A percentile compares a stretch with the other conserved stretches of the same genome.
Evolutionary conservation across 2,888 invertebrate species (phyloP).

Genomic region (Tinea trinotella): DNA sequence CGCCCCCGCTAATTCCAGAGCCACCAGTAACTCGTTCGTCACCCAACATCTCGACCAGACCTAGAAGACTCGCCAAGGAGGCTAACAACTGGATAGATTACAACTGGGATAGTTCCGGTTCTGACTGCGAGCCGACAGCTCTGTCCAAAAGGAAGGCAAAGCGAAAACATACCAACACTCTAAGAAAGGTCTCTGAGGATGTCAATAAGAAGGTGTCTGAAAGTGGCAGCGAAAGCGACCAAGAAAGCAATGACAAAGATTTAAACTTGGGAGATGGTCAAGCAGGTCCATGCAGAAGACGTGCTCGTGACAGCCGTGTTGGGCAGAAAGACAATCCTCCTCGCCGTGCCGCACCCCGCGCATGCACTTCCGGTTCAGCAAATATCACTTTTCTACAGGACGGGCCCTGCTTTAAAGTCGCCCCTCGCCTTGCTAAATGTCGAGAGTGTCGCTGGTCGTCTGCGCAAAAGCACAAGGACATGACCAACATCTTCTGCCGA

Average conservation of each 20-base stretch:
- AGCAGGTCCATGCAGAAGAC: conserved; percentile 34
- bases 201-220: conserved; percentile 76
- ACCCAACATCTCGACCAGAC: conserved; percentile 78
- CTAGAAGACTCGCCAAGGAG: conserved; percentile 54
- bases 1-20: conserved; percentile 78
- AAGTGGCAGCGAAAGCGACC: conserved; percentile 79
- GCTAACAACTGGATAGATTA: conserved; percentile 55
- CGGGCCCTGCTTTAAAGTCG: conserved; percentile 89
- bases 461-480: conserved; percentile 84
- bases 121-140: conserved; percentile 56
- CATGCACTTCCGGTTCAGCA: conserved; percentile 79
- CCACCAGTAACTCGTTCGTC: conserved; percentile 83
- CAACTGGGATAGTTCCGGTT: conserved; percentile 69
- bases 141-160: conserved; percentile 76
- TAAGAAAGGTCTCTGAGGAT: conserved; percentile 64
- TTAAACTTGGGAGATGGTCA: conserved; percentile 72
- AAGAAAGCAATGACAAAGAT: conserved; percentile 79
- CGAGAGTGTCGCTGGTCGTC: conserved; percentile 94
- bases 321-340: conserved; percentile 42
- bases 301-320: conserved; percentile 43
- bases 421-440: conserved; percentile 91
- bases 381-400: conserved; percentile 90
- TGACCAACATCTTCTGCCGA: conserved; percentile 93
- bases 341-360: conserved; percentile 65
- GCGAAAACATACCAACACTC: conserved; percentile 74